A percentile compares a stretch with the other conserved stretches of the same genome.
Conservation (phyloP, 35 echinoderm and acorn worm genomes). For the Stichopus chloronotus region DNA sequence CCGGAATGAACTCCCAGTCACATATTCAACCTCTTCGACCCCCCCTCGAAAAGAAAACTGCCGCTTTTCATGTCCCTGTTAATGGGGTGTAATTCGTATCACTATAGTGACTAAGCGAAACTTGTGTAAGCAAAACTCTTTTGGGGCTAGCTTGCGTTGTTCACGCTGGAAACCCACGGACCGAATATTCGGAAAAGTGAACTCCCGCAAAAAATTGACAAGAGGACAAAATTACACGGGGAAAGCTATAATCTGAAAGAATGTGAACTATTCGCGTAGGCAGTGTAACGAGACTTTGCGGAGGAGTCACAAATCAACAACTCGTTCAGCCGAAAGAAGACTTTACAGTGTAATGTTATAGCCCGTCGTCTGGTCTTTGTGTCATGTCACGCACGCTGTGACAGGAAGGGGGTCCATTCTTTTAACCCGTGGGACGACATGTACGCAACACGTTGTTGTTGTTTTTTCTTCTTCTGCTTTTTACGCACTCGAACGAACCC, state of each 20-base stretch:
- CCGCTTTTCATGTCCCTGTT: too few relatives aligned
- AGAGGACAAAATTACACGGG: neutral
- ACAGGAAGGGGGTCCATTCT: slow-evolving; percentile 12
- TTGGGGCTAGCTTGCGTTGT: neutral
- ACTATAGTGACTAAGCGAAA: neutral
- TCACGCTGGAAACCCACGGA: neutral
- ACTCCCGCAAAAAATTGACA: neutral
- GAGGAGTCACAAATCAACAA: neutral
- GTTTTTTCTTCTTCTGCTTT: too few relatives aligned
- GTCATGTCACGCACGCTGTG: slow-evolving; percentile 5
- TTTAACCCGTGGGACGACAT: neutral
- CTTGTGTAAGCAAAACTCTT: neutral
- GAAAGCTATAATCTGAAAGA: neutral
- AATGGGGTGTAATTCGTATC: neutral
- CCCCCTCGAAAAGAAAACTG: too few relatives aligned
- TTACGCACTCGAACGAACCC: too few relatives aligned
- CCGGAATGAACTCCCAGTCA: too few relatives aligned
- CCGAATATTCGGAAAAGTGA: neutral
- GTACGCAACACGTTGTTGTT: neutral
- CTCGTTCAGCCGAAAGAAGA: neutral
- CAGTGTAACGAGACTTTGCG: neutral
- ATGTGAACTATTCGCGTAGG: neutral
- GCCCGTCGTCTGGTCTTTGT: neutral
- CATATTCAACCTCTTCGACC: too few relatives aligned
- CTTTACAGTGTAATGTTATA: neutral